Base-by-base conservation (phyloP, 2,797 vertebrate genomes). In the Acrossocheilus fasciatus region DNA sequence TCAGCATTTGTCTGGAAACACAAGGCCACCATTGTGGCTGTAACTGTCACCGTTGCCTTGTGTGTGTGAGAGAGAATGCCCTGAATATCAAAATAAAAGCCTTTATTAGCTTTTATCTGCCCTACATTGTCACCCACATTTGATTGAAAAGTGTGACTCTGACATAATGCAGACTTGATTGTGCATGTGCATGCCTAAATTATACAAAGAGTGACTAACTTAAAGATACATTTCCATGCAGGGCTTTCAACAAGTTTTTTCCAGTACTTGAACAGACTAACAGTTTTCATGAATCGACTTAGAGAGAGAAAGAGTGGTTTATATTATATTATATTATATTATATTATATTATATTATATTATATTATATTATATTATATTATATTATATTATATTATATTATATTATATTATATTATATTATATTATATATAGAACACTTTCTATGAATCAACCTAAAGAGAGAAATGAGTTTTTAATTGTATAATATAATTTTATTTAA, bases 81-180 rank as follows among this genome's bases (percentile, higher is more conserved):
- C 92, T 90, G 85, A 89, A 90, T 95, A 88, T 92, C 90, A 90
- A 92, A 91, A 92, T 93, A 92, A 92, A 91, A 87, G 70, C 85
- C 81, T 84, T 83, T 85, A 77, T 88, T 90, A 90, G 86, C 85
- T 87, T 52, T 17, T 52, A 41, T 87, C 81, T 91, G 92, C 91
- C 92, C 92, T 90, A 94, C 75, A 92, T 91, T 79, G 52, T 74
- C 59, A 59, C 62, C 30, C 70, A 82, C 54, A 57, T 76, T 81
- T 88, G 78, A 84, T 83, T 52, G 69, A 70, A 78, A 82, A 39
- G 47, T 85, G 62, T 66, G n/a, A 57, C 17, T 77, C 57, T 86
- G 23, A 69, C n/a, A 30, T 74, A 66, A 36, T 7, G 9, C 39
- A 73, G 66, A 39, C 30, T 85, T 81, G 6, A 81, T 43, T 70